A percentile compares a stretch with the other conserved stretches of the same genome.
These are phyloP conservation scores for Hemiscyllium ocellatum DNA, from an alignment of 2,113 vertebrate species.

Conservation along the genomic window DNA sequence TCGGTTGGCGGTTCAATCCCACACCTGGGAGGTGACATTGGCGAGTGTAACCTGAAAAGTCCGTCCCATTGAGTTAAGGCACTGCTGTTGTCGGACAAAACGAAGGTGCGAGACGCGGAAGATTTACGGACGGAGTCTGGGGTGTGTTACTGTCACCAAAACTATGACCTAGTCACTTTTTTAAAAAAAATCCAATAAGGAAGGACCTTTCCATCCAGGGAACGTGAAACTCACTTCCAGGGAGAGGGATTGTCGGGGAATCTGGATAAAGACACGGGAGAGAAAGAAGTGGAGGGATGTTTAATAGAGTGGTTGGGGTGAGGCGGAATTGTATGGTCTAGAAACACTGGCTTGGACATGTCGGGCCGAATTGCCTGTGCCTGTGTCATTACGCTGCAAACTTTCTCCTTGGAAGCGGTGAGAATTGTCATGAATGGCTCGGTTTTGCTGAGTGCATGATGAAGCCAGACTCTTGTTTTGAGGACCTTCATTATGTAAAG, in stretches of 20 bases:
- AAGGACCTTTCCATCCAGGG: background rate
- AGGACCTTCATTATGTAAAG: background rate
- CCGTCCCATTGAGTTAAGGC: background rate
- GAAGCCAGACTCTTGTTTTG: background rate
- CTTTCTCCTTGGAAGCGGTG: background rate
- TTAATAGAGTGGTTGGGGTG: background rate
- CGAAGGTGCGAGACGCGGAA: background rate
- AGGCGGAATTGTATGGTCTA: background rate
- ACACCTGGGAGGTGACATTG: background rate
- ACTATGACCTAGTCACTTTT: background rate
- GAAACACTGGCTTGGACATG: background rate
- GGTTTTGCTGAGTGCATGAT: background rate
- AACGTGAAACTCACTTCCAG: background rate
- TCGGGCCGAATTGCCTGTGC: background rate
- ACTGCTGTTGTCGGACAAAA: background rate
- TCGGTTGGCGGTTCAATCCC: background rate
- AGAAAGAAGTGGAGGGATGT: background rate
- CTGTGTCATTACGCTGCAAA: background rate
- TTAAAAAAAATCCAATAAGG: too few species aligned
- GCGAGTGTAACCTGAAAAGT: background rate
- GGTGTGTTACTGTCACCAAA: background rate
- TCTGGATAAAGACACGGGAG: background rate
- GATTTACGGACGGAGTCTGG: background rate
- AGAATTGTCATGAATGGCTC: background rate
- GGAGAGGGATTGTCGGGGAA: background rate